These are phyloP conservation scores for Amphilophus citrinellus DNA, from an alignment of 2,113 vertebrate genomes.

Conservation along the genomic window DNA sequence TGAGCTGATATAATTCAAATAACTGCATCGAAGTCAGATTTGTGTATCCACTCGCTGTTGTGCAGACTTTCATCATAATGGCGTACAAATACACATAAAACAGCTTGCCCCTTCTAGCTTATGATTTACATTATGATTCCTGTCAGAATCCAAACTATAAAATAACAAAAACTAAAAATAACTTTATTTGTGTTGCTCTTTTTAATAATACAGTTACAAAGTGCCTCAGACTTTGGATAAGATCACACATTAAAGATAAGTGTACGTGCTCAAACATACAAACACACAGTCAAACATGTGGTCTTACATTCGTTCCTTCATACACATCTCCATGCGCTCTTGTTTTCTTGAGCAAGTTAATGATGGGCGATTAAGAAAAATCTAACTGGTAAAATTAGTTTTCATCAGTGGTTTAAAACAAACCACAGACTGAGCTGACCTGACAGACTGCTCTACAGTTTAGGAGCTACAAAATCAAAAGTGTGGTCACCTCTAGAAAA, in stretches of 20 bases:
- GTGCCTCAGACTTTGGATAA: background rate
- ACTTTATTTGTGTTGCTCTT: background rate
- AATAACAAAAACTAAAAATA: background rate
- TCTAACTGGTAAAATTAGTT: background rate
- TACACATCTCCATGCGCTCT: background rate
- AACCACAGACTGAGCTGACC: background rate
- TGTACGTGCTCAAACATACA: too few species aligned
- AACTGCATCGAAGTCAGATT: background rate
- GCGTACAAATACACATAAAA: background rate
- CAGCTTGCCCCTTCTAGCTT: background rate
- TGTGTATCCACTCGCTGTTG: background rate
- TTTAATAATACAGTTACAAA: background rate
- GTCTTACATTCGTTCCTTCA: background rate
- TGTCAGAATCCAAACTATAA: background rate
- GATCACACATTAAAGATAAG: background rate
- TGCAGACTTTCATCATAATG: background rate
- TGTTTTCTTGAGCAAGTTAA: too few species aligned
- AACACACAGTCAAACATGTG: background rate
- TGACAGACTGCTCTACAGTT: background rate
- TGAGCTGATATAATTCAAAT: background rate
- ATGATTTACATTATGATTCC: background rate
- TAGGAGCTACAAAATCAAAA: background rate
- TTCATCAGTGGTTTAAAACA: background rate
- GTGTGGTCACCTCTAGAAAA: background rate
- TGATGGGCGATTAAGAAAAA: background rate